phyloP scores from a whole-genome alignment of 2,797 vertebrate species.

The Gymnoscopelus microlampas region DNA sequence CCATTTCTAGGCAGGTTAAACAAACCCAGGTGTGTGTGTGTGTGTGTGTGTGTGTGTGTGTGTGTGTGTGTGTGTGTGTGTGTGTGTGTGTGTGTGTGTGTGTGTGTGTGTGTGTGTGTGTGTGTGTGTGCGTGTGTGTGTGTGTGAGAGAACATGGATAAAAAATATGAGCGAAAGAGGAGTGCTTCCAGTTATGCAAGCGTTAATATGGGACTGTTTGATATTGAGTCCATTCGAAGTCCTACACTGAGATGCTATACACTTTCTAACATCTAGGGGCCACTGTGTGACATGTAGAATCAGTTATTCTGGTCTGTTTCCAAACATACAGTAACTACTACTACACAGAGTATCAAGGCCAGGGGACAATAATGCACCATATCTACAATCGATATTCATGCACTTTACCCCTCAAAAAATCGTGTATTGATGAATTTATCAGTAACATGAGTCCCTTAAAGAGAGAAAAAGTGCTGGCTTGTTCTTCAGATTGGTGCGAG shows the following conservation, averaged over 20 bases:
- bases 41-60: conserved; percentile 11
- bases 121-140: not conserved
- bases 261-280: not conserved
- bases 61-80: not conserved
- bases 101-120: not conserved
- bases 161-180: conserved; percentile 5
- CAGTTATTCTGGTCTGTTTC: not conserved
- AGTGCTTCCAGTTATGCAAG: conserved; percentile 7
- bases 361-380: too few species aligned
- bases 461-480: not conserved
- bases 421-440: too few species aligned
- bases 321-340: too few species aligned
- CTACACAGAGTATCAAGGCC: too few species aligned
- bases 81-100: not conserved
- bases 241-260: conserved; percentile 6
- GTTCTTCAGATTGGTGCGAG: too few species aligned
- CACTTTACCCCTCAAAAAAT: too few species aligned
- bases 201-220: too few species aligned
- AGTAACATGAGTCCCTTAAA: not conserved
- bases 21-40: conserved; percentile 51
- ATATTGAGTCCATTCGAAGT: too few species aligned
- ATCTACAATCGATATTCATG: too few species aligned
- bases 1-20: conserved; percentile 71
- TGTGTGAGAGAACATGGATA: not conserved
- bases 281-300: not conserved